Percentiles rank a stretch among this genome's conserved stretches.
phyloP scores from a whole-genome alignment of 1,140 invertebrate genomes.

The Parasteatoda tepidariorum region DNA sequence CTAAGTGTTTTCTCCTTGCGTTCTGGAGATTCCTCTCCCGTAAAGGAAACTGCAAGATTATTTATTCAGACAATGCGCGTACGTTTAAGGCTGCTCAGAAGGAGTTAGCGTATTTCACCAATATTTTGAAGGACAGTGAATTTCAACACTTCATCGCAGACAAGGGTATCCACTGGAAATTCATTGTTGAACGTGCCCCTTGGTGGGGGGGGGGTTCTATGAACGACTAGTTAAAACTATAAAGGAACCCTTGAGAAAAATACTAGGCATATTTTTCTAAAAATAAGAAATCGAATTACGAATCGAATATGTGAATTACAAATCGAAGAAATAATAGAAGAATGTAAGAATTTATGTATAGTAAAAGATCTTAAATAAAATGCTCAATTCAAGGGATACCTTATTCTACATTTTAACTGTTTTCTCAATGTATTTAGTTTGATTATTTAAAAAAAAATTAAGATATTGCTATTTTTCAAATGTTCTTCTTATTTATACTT shows the following conservation, averaged over 20 bases:
- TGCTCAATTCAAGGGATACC: no score
- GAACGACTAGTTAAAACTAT: slow-evolving; percentile 66
- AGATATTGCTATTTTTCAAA: no score
- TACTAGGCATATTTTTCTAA: no score
- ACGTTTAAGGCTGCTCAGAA: background rate
- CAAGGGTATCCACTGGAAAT: slow-evolving; percentile 64
- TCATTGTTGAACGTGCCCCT: slow-evolving; percentile 66
- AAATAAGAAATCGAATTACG: no score
- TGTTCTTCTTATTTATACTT: no score
- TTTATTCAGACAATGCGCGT: background rate
- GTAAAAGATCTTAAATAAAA: no score
- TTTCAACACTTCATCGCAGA: background rate
- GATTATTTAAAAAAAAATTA: no score
- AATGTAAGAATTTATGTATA: no score
- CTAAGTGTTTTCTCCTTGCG: background rate
- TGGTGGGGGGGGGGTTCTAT: slow-evolving; percentile 69
- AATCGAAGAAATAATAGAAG: no score
- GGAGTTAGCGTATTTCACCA: background rate
- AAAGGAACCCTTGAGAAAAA: slow-evolving; percentile 65
- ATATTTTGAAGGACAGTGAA: background rate
- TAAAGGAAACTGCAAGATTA: background rate
- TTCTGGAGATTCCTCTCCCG: background rate
- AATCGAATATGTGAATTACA: no score
- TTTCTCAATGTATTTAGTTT: no score
- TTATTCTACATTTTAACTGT: no score